Evolutionary conservation across 2,113 vertebrate species (phyloP).

Genomic region (Thryonomys swinderianus): DNA sequence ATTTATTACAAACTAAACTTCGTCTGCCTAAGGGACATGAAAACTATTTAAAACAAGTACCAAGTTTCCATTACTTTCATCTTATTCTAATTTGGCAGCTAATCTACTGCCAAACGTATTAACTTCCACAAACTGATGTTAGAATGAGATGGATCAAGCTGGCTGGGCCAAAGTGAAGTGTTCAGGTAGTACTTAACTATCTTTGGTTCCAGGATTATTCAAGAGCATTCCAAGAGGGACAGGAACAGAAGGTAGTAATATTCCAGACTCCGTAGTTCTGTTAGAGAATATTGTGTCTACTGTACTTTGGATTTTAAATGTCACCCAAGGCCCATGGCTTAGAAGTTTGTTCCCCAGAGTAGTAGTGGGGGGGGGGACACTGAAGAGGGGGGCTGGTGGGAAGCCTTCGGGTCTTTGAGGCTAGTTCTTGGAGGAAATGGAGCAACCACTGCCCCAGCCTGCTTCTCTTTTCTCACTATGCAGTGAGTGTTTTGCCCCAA

Average conservation of each 20-base stretch:
- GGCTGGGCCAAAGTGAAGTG: not conserved
- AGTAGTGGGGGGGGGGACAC: not conserved
- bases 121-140: not conserved
- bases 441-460: not conserved
- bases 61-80: conserved; percentile 29
- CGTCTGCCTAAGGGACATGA: not conserved
- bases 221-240: not conserved
- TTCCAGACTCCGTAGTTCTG: not conserved
- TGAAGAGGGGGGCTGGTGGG: not conserved
- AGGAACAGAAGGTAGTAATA: not conserved
- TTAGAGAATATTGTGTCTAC: not conserved
- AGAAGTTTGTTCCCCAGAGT: not conserved
- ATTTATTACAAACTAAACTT: conserved; percentile 39
- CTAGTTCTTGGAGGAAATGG: not conserved
- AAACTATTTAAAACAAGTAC: conserved; percentile 5
- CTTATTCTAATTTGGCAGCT: conserved; percentile 24
- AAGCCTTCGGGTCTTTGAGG: not conserved
- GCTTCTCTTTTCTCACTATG: not conserved
- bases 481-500: not conserved
- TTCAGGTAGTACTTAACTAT: conserved; percentile 10
- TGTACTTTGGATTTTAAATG: not conserved
- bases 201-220: conserved; percentile 32
- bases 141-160: not conserved
- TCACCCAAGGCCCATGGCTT: not conserved
- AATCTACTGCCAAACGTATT: not conserved